Evolutionary conservation across 2,113 vertebrate genomes (phyloP).

Genomic region (Paramormyrops kingsleyae): DNA sequence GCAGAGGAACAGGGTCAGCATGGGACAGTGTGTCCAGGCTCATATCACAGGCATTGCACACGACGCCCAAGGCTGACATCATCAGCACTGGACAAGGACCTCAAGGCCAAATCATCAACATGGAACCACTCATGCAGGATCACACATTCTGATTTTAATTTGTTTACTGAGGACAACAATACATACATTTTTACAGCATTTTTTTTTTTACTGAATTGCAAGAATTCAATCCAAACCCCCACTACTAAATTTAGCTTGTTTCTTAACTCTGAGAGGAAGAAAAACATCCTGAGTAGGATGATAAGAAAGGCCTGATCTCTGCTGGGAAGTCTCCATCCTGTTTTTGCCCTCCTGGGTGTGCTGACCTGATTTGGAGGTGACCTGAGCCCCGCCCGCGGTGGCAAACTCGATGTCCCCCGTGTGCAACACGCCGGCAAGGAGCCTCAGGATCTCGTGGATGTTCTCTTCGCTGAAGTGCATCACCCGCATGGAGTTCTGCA

Average conservation of each 20-base stretch:
- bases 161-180: background rate
- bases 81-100: background rate
- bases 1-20: background rate
- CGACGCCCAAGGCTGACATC: background rate
- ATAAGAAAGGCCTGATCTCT: background rate
- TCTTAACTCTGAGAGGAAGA: background rate
- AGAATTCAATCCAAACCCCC: background rate
- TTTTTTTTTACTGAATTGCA: background rate
- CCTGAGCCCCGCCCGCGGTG: conserved; percentile 90
- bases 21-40: background rate
- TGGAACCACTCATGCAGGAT: background rate
- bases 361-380: conserved; percentile 87
- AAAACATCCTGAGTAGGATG: background rate
- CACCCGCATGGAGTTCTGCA: conserved; percentile 81
- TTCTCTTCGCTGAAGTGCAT: conserved; percentile 88
- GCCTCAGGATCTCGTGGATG: conserved; percentile 74
- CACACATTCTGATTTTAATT: background rate
- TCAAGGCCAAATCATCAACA: background rate
- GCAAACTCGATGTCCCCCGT: conserved; percentile 88
- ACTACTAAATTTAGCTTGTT: background rate
- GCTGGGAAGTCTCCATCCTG: background rate
- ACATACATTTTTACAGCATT: background rate
- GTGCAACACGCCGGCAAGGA: conserved; percentile 85
- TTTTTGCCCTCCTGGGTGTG: background rate
- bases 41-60: background rate